Conservation (phyloP, 2,888 invertebrate genomes). For the Apamea epomidion region DNA sequence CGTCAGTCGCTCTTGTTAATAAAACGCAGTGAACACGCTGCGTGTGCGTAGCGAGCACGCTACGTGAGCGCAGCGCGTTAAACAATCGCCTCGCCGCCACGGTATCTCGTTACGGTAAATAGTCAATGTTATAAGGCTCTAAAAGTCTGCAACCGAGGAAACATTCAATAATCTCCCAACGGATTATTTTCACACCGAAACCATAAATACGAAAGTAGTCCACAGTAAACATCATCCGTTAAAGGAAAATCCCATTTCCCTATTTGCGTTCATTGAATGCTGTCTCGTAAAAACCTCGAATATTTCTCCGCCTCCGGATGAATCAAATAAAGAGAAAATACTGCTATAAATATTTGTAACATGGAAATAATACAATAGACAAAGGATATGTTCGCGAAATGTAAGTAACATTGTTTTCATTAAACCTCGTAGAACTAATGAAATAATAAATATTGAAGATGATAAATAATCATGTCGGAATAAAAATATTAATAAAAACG, state of each 20-base stretch:
- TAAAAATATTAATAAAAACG: too few relatives aligned
- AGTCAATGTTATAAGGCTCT: not conserved
- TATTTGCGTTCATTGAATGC: not conserved
- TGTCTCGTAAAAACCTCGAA: not conserved
- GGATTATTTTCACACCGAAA: not conserved
- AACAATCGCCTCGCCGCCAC: not conserved
- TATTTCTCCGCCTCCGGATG: not conserved
- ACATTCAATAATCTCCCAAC: not conserved
- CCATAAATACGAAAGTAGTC: not conserved
- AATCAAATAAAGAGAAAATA: not conserved
- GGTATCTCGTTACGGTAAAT: not conserved
- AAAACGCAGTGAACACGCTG: too few relatives aligned
- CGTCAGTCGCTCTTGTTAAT: too few relatives aligned
- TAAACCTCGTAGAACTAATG: too few relatives aligned
- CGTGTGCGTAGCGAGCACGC: not conserved
- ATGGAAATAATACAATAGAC: not conserved
- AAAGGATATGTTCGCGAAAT: not conserved
- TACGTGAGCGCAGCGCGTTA: not conserved
- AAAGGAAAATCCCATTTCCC: not conserved
- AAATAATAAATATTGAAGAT: too few relatives aligned
- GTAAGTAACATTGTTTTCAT: not conserved
- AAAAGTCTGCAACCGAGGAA: not conserved
- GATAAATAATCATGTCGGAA: too few relatives aligned
- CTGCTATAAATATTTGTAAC: constrained; percentile 1
- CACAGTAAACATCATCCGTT: not conserved